Evolutionary conservation across 2,888 invertebrate species (phyloP).

Genomic region (Pammene fasciana): DNA sequence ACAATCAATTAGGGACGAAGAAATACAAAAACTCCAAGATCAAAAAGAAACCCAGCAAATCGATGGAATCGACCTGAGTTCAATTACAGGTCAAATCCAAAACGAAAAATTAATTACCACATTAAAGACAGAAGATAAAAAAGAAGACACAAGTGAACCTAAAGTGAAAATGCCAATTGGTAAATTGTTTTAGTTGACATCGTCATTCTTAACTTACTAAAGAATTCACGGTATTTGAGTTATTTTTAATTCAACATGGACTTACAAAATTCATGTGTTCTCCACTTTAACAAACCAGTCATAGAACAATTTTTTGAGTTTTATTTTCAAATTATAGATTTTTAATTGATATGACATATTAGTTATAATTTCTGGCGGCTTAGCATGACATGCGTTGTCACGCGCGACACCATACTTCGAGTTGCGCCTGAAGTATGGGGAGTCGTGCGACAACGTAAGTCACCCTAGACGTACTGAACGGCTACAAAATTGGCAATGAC

Average conservation of each 20-base stretch:
- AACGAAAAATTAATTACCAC: background rate
- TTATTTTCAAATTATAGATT: background rate
- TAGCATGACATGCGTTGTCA: too few species aligned
- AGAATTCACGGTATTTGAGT: background rate
- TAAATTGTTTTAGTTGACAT: slow-evolving; percentile 22
- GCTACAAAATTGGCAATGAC: too few species aligned
- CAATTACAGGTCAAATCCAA: background rate
- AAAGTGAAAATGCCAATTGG: slow-evolving; percentile 34
- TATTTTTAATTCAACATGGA: slow-evolving; percentile 7
- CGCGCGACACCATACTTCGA: too few species aligned
- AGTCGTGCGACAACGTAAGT: too few species aligned
- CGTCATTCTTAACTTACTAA: slow-evolving; percentile 19
- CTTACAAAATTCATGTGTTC: background rate
- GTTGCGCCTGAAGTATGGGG: too few species aligned
- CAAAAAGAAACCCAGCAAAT: background rate
- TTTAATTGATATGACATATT: too few species aligned
- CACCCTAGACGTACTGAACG: too few species aligned
- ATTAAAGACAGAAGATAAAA: background rate
- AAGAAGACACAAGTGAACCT: background rate
- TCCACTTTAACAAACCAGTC: background rate
- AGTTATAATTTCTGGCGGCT: too few species aligned
- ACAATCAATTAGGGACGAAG: slow-evolving; percentile 32
- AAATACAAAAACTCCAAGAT: slow-evolving; percentile 22
- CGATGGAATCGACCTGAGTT: background rate
- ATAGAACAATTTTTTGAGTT: background rate